Evolutionary conservation across 2,113 vertebrate species (phyloP).

Genomic region (Oxygymnocypris stewartii): DNA sequence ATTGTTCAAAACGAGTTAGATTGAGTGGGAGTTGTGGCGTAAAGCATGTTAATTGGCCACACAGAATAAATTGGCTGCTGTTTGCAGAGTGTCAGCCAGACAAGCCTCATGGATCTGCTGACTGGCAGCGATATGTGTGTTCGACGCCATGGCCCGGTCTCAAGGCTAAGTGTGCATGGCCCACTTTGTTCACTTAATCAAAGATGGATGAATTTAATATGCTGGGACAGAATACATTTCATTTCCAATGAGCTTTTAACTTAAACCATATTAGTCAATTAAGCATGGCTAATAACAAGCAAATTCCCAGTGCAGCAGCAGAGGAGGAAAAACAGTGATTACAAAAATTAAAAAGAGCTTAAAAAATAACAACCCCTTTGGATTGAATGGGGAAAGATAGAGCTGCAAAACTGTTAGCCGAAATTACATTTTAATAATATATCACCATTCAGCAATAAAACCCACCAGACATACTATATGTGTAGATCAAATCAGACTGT

Average conservation of each 20-base stretch:
- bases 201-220: slow-evolving; percentile 16
- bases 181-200: slow-evolving; percentile 25
- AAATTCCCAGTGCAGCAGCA: background rate
- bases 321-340: background rate
- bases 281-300: slow-evolving; percentile 1
- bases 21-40: background rate
- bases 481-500: background rate
- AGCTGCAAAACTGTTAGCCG: background rate
- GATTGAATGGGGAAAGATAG: background rate
- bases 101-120: slow-evolving; percentile 17
- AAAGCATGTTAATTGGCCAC: slow-evolving; percentile 24
- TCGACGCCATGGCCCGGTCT: background rate
- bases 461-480: background rate
- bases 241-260: slow-evolving; percentile 4
- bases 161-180: slow-evolving; percentile 2
- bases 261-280: slow-evolving; percentile 16
- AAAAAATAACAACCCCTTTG: background rate
- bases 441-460: background rate
- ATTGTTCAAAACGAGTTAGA: slow-evolving; percentile 21
- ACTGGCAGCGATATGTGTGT: slow-evolving; percentile 8
- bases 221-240: background rate
- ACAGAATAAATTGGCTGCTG: background rate
- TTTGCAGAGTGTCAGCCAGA: slow-evolving; percentile 16
- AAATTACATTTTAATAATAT: background rate
- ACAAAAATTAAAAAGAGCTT: background rate